Base-by-base conservation (phyloP, 2,113 vertebrate species). In the Alexandromys fortis region DNA sequence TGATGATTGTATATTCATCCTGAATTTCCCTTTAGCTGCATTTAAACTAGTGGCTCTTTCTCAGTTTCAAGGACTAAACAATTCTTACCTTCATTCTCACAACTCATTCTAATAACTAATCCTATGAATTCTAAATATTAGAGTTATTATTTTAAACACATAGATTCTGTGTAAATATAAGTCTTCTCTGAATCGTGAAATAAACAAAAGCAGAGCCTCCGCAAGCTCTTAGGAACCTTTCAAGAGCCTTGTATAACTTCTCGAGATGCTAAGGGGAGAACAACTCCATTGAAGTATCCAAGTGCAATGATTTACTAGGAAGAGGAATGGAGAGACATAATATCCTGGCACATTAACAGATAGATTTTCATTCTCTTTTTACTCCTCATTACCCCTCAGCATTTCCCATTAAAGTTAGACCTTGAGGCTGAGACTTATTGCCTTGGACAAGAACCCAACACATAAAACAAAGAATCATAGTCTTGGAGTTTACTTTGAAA, bases 391-490 rank as follows among this genome's bases (percentile, higher is more conserved):
- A 94, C 83, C 67, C 83, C 73, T 94, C 88, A 97, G 78, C 30
- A 85, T 95, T 96, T 86, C 75, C 83, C 85, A 95, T 92, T 97
- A 97, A 96, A 94, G 93, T 75, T 85, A 97, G 78, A 95, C 95
- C 92, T 97, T 95, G 96, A 94, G 42, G 75, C 42, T 92, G 76
- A 97, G 63, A 94, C 77, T 49, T 95, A 96, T 19, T 96, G 91
- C 93, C 83, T 95, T 33, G 10, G 82, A 42, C 68, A 96, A 94
- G n/a, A n/a, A 55, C 58, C 72, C 65, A 92, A 61, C 61, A 14
- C 77, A 95, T 81, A 83, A 97, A 96, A 95, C 83, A 90, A 86
- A 93, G 76, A 94, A 75, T 87, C 90, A 92, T n/a, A 93, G 93
- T 87, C 79, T 92, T 70, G 35, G 90, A 61, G 47, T 93, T 94